Evolutionary conservation across 1,140 invertebrate species (phyloP).

Genomic region (Mylabris phalerata): DNA sequence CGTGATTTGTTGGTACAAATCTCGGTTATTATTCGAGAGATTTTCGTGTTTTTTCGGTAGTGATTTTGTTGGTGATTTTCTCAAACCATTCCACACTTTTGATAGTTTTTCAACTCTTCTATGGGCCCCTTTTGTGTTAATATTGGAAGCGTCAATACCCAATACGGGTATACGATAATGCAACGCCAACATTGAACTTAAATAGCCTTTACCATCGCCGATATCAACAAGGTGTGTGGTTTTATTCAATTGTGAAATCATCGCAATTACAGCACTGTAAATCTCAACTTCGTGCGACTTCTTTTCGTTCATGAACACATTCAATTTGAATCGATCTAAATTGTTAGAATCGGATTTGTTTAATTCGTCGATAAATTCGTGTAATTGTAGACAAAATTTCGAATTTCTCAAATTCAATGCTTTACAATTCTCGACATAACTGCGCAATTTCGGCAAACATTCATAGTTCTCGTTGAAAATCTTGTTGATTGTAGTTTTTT

Average conservation of each 20-base stretch:
- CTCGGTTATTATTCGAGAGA: conserved; percentile 5
- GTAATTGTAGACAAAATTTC: conserved; percentile 41
- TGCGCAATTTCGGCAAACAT: conserved; percentile 20
- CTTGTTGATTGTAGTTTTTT: conserved; percentile 39
- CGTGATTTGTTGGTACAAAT: conserved; percentile 44
- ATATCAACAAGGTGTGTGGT: conserved; percentile 64
- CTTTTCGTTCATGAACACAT: conserved; percentile 69
- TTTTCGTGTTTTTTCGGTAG: conserved; percentile 18
- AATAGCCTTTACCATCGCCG: conserved; percentile 81
- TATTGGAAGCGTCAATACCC: conserved; percentile 66
- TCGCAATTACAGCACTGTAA: conserved; percentile 41
- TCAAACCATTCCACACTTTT: conserved; percentile 45
- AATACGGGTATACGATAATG: conserved; percentile 64
- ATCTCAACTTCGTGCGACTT: conserved; percentile 75
- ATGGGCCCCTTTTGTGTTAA: conserved; percentile 58
- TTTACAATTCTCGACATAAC: conserved; percentile 36
- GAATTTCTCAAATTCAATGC: conserved; percentile 40
- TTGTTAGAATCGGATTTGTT: conserved; percentile 31
- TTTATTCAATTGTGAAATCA: conserved; percentile 36
- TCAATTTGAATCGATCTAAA: conserved; percentile 31
- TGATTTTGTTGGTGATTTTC: conserved; percentile 23
- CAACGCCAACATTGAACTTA: conserved; percentile 66
- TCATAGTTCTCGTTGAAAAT: conserved; percentile 39
- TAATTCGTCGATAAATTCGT: conserved; percentile 43
- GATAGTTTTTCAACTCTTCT: conserved; percentile 55